Conservation (phyloP, 2,797 vertebrate species). For the Dipus sagitta region DNA sequence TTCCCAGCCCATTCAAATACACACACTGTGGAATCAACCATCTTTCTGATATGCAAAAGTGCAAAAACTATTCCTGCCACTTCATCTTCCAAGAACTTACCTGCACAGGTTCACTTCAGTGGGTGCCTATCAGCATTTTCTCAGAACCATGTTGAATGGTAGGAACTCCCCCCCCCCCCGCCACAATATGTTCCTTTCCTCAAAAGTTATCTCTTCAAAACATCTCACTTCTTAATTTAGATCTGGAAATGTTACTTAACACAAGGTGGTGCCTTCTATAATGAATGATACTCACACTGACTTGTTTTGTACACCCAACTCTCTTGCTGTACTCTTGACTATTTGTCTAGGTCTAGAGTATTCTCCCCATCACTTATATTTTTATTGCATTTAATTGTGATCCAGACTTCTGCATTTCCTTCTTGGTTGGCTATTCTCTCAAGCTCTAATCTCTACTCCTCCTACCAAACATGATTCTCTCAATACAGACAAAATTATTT, state of each 20-base stretch:
- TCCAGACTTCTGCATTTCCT: background rate
- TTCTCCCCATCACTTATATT: background rate
- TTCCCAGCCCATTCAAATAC: background rate
- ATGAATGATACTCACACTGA: background rate
- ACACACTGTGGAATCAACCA: background rate
- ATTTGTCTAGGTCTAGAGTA: background rate
- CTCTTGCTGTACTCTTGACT: background rate
- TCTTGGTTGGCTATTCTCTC: background rate
- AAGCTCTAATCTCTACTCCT: background rate
- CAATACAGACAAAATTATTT: background rate
- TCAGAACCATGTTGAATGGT: background rate
- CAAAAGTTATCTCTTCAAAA: slow-evolving; percentile 47
- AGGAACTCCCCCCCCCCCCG: background rate
- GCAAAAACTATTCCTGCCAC: background rate
- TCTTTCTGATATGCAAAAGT: background rate
- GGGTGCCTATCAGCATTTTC: background rate
- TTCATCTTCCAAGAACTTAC: background rate
- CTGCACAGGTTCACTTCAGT: background rate
- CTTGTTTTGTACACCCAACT: background rate
- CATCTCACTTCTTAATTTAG: slow-evolving; percentile 42
- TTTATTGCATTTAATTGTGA: background rate
- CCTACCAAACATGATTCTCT: background rate
- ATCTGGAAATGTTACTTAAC: background rate
- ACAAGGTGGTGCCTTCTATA: background rate
- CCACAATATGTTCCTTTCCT: slow-evolving; percentile 13